Base-by-base conservation (phyloP, 2,797 vertebrate genomes). In the Podarcis lilfordi region DNA sequence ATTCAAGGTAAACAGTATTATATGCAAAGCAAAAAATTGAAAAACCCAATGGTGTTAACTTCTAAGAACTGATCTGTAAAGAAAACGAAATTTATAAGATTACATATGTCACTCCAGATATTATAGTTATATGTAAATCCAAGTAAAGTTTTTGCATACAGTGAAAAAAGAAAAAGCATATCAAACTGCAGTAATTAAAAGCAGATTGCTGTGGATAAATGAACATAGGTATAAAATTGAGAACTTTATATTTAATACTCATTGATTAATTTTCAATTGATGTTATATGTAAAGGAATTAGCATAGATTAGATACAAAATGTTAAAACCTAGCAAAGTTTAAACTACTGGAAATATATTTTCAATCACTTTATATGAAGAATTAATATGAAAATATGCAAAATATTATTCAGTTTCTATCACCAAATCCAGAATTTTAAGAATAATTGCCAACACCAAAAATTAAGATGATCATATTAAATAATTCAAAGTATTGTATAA, bases 41-140 rank as follows among this genome's bases (percentile, higher is more conserved):
- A 55, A 55, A 55, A 15, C 7, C 21, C 66, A 87, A 32, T 68
- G 32, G 10, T 32, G 4, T 78, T 75, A 3, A 8, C 29, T 80
- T 43, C 27, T 72, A 72, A 15, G 25, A 40, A 8, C 29, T 81
- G 27, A 15, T 66, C 29, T 75, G 8, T 76, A 81, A 55, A 1
- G 5, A 59, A n/a, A 66, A 19, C 11, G 1, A 7, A 81, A 4
- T 55, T 64, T 85, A 35, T 50, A 55, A 40, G 4, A 80, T 81
- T 9, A 59, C 21, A 21, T 40, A 55, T 80, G 5, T 27, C 43
- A 40, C 40, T 43, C 17, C 13, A 69, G 21, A 80, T 84, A 81
- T 85, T 87, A 76, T 87, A 84, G 77, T 64, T 8, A 15, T 76
- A 76, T 81, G 64, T 75, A 59, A 87, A 81, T 71, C 61, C 37